Percentiles rank a stretch among this genome's conserved stretches.
phyloP scores from a whole-genome alignment of 2,888 invertebrate genomes.

The Mechanitis mazaeus region DNA sequence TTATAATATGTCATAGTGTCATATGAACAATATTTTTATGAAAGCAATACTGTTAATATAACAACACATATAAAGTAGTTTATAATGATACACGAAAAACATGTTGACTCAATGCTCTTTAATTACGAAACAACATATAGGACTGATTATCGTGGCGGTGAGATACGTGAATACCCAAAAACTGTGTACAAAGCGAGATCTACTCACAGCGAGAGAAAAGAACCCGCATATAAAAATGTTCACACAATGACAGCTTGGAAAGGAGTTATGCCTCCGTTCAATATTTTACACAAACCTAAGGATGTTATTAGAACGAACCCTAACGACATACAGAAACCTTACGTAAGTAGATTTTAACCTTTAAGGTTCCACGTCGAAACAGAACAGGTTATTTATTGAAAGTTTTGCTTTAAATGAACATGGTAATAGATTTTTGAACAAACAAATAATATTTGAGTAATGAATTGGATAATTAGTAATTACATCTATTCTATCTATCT shows the following conservation, averaged over 20 bases:
- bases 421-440: too few relatives aligned
- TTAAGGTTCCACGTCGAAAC: too few relatives aligned
- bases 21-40: not conserved
- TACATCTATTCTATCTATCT: too few relatives aligned
- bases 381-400: too few relatives aligned
- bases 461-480: too few relatives aligned
- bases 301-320: constrained; percentile 38
- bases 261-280: constrained; percentile 32
- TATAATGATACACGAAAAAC: not conserved
- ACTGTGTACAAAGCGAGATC: constrained; percentile 33
- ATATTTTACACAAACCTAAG: constrained; percentile 35
- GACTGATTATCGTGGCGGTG: constrained; percentile 32
- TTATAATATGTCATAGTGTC: too few relatives aligned
- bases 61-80: too few relatives aligned
- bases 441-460: too few relatives aligned
- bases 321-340: constrained; percentile 31
- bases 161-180: constrained; percentile 21
- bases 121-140: constrained; percentile 34
- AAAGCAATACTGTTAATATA: not conserved
- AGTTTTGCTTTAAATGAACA: too few relatives aligned
- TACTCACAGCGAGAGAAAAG: constrained; percentile 13
- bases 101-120: constrained; percentile 26
- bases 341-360: constrained; percentile 27
- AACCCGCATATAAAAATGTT: constrained; percentile 33
- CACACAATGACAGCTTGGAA: constrained; percentile 40